These are phyloP conservation scores for Rhopalosiphum padi DNA, from an alignment of 1,140 invertebrate species.

Conservation along the genomic window DNA sequence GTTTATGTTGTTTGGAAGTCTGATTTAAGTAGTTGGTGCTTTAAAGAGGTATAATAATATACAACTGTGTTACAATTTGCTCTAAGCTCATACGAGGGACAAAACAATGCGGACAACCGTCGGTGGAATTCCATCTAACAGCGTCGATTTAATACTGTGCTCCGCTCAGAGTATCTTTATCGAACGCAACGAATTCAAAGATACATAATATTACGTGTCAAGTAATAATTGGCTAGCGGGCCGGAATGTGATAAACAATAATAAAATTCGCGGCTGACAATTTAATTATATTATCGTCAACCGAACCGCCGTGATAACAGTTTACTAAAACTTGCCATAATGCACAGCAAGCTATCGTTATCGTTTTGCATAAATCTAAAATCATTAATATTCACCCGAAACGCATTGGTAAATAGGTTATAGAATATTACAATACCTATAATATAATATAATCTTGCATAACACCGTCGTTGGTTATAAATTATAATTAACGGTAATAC, in stretches of 20 bases:
- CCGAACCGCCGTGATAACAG: background rate
- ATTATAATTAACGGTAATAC: slow-evolving; percentile 1
- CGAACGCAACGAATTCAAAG: background rate
- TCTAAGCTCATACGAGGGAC: too few species aligned
- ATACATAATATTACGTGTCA: background rate
- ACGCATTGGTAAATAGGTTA: background rate
- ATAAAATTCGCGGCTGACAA: background rate
- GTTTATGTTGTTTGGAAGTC: background rate
- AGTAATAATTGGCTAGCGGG: background rate
- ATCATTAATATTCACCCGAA: background rate
- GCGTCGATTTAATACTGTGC: background rate
- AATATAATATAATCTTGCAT: too few species aligned
- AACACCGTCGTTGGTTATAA: background rate
- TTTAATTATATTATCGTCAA: background rate
- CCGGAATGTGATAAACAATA: background rate
- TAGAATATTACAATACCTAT: background rate
- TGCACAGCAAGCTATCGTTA: background rate
- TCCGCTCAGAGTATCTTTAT: background rate
- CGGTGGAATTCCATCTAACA: background rate
- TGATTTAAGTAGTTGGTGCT: background rate
- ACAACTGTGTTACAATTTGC: too few species aligned
- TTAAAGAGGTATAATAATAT: too few species aligned
- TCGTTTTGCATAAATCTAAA: background rate
- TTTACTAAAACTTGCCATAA: background rate
- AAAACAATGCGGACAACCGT: background rate